These are phyloP conservation scores for Eptesicus fuscus DNA, from an alignment of 2,113 vertebrate species.

Conservation along the genomic window DNA sequence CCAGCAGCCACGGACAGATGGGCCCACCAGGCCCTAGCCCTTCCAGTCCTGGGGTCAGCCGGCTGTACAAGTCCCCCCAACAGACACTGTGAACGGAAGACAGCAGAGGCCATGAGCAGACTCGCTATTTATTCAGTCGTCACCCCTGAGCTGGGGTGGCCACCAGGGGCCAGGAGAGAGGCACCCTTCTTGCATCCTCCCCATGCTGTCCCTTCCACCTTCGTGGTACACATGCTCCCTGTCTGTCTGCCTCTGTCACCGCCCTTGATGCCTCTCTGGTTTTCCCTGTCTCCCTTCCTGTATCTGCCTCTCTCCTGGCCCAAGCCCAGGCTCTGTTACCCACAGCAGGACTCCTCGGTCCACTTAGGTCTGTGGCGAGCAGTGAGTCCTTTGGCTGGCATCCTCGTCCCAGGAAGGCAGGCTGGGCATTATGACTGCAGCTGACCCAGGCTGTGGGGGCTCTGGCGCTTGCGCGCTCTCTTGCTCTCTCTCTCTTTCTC, in stretches of 20 bases:
- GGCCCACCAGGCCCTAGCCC: constrained; percentile 11
- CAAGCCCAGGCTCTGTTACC: not conserved
- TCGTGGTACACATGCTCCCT: not conserved
- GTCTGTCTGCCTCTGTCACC: not conserved
- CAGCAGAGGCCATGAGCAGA: constrained; percentile 61
- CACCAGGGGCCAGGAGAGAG: constrained; percentile 49
- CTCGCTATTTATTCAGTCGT: constrained; percentile 70
- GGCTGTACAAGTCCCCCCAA: not conserved
- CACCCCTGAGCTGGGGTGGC: constrained; percentile 59
- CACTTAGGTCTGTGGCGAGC: not conserved
- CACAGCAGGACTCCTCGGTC: not conserved
- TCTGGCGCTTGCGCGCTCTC: not conserved
- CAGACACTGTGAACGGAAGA: constrained; percentile 77
- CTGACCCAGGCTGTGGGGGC: not conserved
- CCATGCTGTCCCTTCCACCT: not conserved
- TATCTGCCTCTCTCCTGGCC: not conserved
- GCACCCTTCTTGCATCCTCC: not conserved
- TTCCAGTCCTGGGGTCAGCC: constrained; percentile 27
- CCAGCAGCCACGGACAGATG: constrained; percentile 47
- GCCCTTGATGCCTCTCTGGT: not conserved
- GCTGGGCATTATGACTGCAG: not conserved
- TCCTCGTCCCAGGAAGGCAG: not conserved
- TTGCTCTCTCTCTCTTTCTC: not conserved
- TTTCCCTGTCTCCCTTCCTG: not conserved
- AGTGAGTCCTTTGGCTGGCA: not conserved